Evolutionary conservation across 1,140 invertebrate genomes (phyloP).

Genomic region (Tetragonula clypearis): DNA sequence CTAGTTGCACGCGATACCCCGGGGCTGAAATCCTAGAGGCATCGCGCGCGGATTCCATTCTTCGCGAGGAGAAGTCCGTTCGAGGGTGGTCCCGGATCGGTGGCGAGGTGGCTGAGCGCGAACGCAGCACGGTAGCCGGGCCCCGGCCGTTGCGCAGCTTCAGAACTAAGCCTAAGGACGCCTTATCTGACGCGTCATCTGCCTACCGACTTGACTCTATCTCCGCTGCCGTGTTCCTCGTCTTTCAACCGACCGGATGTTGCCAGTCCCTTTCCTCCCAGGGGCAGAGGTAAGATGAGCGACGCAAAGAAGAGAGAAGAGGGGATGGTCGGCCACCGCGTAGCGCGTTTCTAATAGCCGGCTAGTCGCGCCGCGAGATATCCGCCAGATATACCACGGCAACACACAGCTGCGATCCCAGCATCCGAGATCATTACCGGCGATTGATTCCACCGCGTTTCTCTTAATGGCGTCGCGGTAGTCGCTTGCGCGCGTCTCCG

Average conservation of each 20-base stretch:
- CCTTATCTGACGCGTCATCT: slow-evolving; percentile 73
- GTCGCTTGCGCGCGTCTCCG: neutral
- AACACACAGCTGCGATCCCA: neutral
- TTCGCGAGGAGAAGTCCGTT: slow-evolving; percentile 39
- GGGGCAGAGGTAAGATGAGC: neutral
- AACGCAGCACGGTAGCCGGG: slow-evolving; percentile 64
- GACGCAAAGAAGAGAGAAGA: neutral
- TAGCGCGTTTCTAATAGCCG: slow-evolving; percentile 62
- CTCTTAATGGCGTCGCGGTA: slow-evolving; percentile 28
- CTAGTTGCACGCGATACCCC: slow-evolving; percentile 70
- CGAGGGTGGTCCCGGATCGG: slow-evolving; percentile 65
- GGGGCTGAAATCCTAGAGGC: slow-evolving; percentile 73
- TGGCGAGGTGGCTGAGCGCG: slow-evolving; percentile 15
- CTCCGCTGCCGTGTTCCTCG: slow-evolving; percentile 36
- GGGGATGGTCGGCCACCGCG: slow-evolving; percentile 33
- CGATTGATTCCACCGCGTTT: slow-evolving; percentile 34
- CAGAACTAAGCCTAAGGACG: slow-evolving; percentile 72
- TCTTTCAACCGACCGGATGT: slow-evolving; percentile 22
- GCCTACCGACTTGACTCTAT: slow-evolving; percentile 67
- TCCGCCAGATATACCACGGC: slow-evolving; percentile 47
- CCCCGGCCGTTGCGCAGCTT: slow-evolving; percentile 37
- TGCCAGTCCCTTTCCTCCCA: neutral
- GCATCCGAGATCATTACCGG: slow-evolving; percentile 34
- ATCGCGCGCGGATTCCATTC: slow-evolving; percentile 49
- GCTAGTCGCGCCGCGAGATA: slow-evolving; percentile 57